A percentile compares a stretch with the other conserved stretches of the same genome.
These are phyloP conservation scores for Allacma fusca DNA, from an alignment of 2,888 invertebrate species.

Conservation along the genomic window DNA sequence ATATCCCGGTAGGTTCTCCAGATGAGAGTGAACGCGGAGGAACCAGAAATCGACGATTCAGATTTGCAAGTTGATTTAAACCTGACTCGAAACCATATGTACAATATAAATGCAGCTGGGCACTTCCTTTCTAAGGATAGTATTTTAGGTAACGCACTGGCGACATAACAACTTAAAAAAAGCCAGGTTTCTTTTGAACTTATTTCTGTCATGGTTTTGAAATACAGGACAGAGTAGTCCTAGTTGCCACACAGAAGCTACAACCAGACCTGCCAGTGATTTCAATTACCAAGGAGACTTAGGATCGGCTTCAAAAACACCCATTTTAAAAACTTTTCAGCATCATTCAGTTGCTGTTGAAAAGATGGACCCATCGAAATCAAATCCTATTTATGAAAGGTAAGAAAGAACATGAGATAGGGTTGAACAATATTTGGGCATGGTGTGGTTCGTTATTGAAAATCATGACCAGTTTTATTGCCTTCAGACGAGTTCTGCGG, in stretches of 20 bases:
- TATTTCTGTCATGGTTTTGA: no score
- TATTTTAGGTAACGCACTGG: slow-evolving; percentile 53
- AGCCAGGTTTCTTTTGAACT: no score
- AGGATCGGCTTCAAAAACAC: slow-evolving; percentile 58
- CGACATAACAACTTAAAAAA: no score
- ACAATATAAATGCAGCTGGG: slow-evolving; percentile 55
- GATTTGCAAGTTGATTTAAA: slow-evolving; percentile 87
- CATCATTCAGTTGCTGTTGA: slow-evolving; percentile 54
- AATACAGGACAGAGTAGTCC: slow-evolving; percentile 55
- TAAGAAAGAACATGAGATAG: slow-evolving; percentile 61
- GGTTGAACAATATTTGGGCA: no score
- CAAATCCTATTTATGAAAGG: slow-evolving; percentile 74
- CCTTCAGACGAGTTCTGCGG: no score
- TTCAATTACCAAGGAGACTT: slow-evolving; percentile 49
- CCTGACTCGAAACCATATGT: slow-evolving; percentile 61
- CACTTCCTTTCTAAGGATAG: slow-evolving; percentile 53
- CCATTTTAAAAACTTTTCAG: slow-evolving; percentile 61
- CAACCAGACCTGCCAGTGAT: slow-evolving; percentile 54
- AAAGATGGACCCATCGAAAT: slow-evolving; percentile 62
- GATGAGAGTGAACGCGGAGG: slow-evolving; percentile 89
- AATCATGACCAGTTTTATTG: no score
- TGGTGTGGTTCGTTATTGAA: no score
- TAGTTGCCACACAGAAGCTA: slow-evolving; percentile 53
- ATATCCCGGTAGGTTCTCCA: slow-evolving; percentile 75
- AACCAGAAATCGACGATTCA: slow-evolving; percentile 74